phyloP scores from a whole-genome alignment of 2,113 vertebrate genomes.

The Cervus canadensis region DNA sequence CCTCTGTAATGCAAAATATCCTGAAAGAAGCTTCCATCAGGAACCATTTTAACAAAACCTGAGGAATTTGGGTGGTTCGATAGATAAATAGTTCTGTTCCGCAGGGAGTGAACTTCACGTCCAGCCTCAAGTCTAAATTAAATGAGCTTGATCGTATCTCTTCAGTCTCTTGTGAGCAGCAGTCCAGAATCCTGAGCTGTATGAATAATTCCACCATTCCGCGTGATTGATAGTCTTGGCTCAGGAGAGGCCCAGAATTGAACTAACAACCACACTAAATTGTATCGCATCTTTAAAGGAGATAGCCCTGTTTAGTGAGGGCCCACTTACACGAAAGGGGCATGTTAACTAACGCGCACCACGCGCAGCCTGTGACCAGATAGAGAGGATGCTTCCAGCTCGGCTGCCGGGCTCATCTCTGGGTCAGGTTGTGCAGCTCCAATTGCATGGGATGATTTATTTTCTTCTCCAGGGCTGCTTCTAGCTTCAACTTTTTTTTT shows the following conservation, averaged over 20 bases:
- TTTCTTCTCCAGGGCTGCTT: background rate
- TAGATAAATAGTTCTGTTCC: slow-evolving; percentile 55
- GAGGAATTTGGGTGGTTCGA: slow-evolving; percentile 46
- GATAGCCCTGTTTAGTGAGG: slow-evolving; percentile 68
- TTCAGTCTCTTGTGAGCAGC: slow-evolving; percentile 58
- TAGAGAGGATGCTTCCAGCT: background rate
- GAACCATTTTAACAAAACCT: slow-evolving; percentile 37
- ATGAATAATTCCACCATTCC: slow-evolving; percentile 67
- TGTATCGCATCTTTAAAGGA: slow-evolving; percentile 67
- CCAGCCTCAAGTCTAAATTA: slow-evolving; percentile 65
- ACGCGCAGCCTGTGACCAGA: background rate
- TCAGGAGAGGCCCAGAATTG: slow-evolving; percentile 63
- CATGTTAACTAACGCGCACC: background rate
- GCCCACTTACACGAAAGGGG: slow-evolving; percentile 40
- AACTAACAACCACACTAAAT: slow-evolving; percentile 72
- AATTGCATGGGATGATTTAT: background rate
- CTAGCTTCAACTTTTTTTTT: background rate
- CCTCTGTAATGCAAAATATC: slow-evolving; percentile 12
- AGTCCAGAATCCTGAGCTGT: slow-evolving; percentile 39
- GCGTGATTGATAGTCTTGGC: slow-evolving; percentile 73
- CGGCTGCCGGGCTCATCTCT: background rate
- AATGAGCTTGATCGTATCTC: slow-evolving; percentile 71
- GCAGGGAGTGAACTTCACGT: slow-evolving; percentile 35
- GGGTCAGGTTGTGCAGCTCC: background rate
- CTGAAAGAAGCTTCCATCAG: slow-evolving; percentile 32